phyloP scores from a whole-genome alignment of 2,888 invertebrate species.

The Andrena fulva region DNA sequence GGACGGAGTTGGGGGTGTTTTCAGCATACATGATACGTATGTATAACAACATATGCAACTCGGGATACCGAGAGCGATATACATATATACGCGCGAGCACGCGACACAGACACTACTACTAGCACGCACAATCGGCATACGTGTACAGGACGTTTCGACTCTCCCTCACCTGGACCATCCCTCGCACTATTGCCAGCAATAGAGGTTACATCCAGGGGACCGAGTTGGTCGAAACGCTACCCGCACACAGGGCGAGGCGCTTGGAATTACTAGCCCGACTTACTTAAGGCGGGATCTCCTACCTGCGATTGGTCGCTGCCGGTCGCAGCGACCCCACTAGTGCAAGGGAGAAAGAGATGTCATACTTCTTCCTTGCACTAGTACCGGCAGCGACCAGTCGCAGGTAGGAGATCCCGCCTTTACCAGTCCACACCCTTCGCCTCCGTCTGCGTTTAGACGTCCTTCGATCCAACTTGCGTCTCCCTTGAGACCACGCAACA shows the following conservation, averaged over 20 bases:
- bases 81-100: slow-evolving; percentile 6
- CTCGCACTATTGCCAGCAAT: not conserved
- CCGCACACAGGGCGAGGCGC: not conserved
- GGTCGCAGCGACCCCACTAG: too few relatives aligned
- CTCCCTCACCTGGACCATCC: not conserved
- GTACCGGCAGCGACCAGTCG: too few relatives aligned
- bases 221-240: not conserved
- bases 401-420: too few relatives aligned
- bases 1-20: slow-evolving; percentile 67
- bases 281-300: too few relatives aligned
- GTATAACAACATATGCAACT: slow-evolving; percentile 43
- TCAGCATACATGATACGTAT: slow-evolving; percentile 59
- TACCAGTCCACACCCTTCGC: not conserved
- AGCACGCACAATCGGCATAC: not conserved
- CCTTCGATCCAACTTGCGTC: too few relatives aligned
- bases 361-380: too few relatives aligned
- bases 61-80: not conserved
- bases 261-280: not conserved
- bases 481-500: too few relatives aligned
- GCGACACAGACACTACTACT: slow-evolving; percentile 6
- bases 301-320: too few relatives aligned
- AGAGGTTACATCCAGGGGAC: not conserved
- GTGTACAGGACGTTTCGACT: not conserved
- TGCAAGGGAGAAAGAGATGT: too few relatives aligned
- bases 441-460: too few relatives aligned